These are phyloP conservation scores for Nerophis ophidion DNA, from an alignment of 2,113 vertebrate species.

Conservation along the genomic window DNA sequence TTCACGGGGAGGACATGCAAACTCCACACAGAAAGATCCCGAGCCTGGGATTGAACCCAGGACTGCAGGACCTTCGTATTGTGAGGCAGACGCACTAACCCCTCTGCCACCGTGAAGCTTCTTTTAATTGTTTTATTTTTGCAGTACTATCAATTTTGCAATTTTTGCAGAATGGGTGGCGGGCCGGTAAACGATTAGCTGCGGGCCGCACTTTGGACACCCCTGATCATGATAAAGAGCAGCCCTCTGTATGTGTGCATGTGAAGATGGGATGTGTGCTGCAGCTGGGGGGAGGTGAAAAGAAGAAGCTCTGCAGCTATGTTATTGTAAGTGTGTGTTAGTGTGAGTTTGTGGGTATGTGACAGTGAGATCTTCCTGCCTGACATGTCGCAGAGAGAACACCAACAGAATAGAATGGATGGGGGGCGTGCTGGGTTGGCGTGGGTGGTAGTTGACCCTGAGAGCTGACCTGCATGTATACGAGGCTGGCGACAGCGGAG, in stretches of 20 bases:
- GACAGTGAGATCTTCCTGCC: not conserved
- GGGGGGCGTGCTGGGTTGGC: not conserved
- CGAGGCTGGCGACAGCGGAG: not conserved
- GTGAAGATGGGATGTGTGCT: conserved; percentile 12
- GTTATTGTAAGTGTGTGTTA: conserved; percentile 1
- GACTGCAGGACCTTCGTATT: too few species aligned
- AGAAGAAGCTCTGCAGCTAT: conserved; percentile 11
- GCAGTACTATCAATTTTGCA: too few species aligned
- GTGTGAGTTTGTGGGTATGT: not conserved
- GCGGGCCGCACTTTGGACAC: too few species aligned
- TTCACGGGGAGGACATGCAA: too few species aligned
- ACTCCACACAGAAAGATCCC: too few species aligned
- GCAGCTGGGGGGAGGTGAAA: not conserved
- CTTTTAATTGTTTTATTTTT: too few species aligned
- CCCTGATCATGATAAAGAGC: conserved; percentile 47
- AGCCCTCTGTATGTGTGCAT: conserved; percentile 16
- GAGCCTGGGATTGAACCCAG: too few species aligned
- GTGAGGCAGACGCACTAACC: too few species aligned
- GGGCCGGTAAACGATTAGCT: too few species aligned
- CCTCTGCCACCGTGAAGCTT: too few species aligned
- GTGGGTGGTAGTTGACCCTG: conserved; percentile 28
- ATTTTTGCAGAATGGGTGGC: too few species aligned
- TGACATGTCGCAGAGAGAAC: not conserved
- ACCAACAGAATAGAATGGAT: not conserved
- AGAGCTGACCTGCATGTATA: conserved; percentile 36